These are phyloP conservation scores for Cyrtorhinus lividipennis DNA, from an alignment of 1,140 invertebrate genomes.

Conservation along the genomic window DNA sequence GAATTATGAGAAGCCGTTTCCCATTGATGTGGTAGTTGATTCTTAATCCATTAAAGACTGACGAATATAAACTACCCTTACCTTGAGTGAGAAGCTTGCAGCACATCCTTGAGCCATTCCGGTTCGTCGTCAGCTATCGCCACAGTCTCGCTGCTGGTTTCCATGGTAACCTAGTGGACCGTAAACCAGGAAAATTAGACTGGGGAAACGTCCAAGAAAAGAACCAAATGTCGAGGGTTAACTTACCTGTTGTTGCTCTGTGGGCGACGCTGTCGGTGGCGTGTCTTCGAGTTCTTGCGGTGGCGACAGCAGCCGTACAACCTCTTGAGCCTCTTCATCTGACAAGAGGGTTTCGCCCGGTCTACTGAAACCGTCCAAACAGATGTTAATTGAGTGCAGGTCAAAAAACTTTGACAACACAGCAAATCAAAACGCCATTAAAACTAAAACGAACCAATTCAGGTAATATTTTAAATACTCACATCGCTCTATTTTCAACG, in stretches of 20 bases:
- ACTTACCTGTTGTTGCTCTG: constrained; percentile 1
- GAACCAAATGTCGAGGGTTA: too few species aligned
- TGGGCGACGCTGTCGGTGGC: constrained; percentile 2
- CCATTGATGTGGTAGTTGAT: too few species aligned
- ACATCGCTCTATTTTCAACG: constrained; percentile 15
- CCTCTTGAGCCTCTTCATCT: constrained; percentile 74
- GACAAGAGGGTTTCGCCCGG: constrained; percentile 54
- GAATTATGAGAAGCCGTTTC: too few species aligned
- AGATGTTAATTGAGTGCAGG: not conserved
- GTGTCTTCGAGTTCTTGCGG: constrained; percentile 22
- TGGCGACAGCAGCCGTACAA: constrained; percentile 56
- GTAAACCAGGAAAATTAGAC: too few species aligned
- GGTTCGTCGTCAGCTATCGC: constrained; percentile 18
- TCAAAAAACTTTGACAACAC: not conserved
- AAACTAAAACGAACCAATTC: not conserved
- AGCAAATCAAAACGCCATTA: not conserved
- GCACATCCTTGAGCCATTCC: constrained; percentile 24
- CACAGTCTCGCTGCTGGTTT: not conserved
- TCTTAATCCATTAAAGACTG: too few species aligned
- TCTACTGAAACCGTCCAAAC: constrained; percentile 20
- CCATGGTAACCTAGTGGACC: constrained; percentile 8
- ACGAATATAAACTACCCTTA: too few species aligned
- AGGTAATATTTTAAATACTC: constrained; percentile 5
- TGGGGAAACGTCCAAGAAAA: too few species aligned
- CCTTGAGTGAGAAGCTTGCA: constrained; percentile 19